These are phyloP conservation scores for Aproaerema taeniolella DNA, from an alignment of 2,888 invertebrate genomes.

Conservation along the genomic window DNA sequence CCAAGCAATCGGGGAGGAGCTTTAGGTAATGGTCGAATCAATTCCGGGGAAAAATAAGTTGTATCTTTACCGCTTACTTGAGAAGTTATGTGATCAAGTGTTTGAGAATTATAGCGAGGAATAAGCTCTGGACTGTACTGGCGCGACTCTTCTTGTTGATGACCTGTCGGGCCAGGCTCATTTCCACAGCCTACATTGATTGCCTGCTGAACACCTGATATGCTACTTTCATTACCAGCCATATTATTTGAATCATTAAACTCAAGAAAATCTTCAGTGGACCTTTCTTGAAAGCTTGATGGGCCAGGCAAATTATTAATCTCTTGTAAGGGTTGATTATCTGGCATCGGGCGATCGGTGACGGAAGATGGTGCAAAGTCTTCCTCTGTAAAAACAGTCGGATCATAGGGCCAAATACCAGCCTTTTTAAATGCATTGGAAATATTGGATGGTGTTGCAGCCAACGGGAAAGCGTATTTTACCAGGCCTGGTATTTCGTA, in stretches of 20 bases:
- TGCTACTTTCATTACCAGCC: slow-evolving; percentile 4
- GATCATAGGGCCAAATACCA: slow-evolving; percentile 22
- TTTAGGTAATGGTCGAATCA: slow-evolving; percentile 1
- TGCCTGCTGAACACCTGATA: slow-evolving; percentile 7
- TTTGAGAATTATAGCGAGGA: not conserved
- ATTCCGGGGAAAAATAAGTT: not conserved
- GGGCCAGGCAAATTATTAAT: slow-evolving; percentile 9
- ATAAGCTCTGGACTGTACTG: slow-evolving; percentile 5
- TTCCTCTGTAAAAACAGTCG: slow-evolving; percentile 13
- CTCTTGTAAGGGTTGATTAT: not conserved
- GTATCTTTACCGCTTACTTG: not conserved
- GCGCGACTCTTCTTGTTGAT: slow-evolving; percentile 7
- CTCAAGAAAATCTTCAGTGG: slow-evolving; percentile 4
- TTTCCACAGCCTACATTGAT: too few species aligned
- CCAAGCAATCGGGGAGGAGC: slow-evolving; percentile 1
- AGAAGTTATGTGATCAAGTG: not conserved
- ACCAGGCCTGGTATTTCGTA: slow-evolving; percentile 20
- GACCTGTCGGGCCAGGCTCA: slow-evolving; percentile 3
- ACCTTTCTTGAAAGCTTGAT: slow-evolving; percentile 10
- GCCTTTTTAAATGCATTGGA: slow-evolving; percentile 21
- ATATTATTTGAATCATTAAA: slow-evolving; percentile 8
- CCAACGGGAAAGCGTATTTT: slow-evolving; percentile 16
- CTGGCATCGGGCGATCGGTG: slow-evolving; percentile 15
- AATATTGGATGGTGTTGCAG: slow-evolving; percentile 18
- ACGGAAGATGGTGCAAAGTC: slow-evolving; percentile 16